Evolutionary conservation across 1,140 invertebrate species (phyloP).

Genomic region (Macrosteles quadrilineatus): DNA sequence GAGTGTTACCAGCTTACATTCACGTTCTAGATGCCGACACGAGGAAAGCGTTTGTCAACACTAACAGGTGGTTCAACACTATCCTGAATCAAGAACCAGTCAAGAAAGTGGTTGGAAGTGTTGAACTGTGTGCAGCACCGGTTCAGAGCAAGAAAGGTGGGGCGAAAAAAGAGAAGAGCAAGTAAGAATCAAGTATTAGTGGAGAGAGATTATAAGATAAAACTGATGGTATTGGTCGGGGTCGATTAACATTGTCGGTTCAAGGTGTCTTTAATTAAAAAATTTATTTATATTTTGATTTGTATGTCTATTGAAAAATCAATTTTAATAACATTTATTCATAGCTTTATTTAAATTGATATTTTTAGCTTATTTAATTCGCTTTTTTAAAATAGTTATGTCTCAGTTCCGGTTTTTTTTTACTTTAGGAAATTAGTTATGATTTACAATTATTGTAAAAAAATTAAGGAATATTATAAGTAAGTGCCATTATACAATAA

Average conservation of each 20-base stretch:
- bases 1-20: slow-evolving; percentile 53
- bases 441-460: too few species aligned
- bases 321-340: too few species aligned
- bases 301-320: too few species aligned
- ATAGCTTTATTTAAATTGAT: too few species aligned
- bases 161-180: not conserved
- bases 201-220: not conserved
- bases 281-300: too few species aligned
- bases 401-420: too few species aligned
- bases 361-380: too few species aligned
- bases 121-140: not conserved
- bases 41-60: slow-evolving; percentile 57
- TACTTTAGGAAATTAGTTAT: too few species aligned
- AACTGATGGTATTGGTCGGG: not conserved
- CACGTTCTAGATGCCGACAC: slow-evolving; percentile 51
- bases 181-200: not conserved
- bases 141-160: slow-evolving; percentile 24
- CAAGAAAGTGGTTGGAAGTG: slow-evolving; percentile 49
- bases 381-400: too few species aligned
- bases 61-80: slow-evolving; percentile 72
- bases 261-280: too few species aligned
- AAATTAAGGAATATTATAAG: too few species aligned
- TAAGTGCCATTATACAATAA: too few species aligned
- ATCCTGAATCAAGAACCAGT: slow-evolving; percentile 67
- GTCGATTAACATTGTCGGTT: not conserved